These are phyloP conservation scores for Drosophila grimshawi DNA, from an alignment of 1,140 invertebrate genomes.

Conservation along the genomic window DNA sequence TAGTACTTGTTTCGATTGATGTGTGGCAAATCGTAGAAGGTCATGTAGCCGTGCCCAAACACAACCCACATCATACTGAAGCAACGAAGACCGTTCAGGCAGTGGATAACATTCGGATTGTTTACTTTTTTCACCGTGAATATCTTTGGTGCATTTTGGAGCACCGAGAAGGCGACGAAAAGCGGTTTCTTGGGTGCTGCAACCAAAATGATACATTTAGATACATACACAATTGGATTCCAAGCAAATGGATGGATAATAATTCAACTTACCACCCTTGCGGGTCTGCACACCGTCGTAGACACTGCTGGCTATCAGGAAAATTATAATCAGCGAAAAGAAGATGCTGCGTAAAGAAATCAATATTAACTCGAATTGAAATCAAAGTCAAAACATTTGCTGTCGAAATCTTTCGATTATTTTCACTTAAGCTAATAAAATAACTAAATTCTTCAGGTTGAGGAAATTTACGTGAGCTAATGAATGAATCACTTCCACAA, in stretches of 20 bases:
- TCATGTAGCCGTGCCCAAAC: conserved; percentile 86
- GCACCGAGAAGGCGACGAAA: conserved; percentile 70
- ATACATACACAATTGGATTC: background rate
- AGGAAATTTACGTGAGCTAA: no score
- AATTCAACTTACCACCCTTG: conserved; percentile 54
- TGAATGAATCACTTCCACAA: no score
- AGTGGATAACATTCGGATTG: conserved; percentile 83
- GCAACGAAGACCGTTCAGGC: conserved; percentile 86
- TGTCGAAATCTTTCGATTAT: no score
- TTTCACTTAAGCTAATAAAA: no score
- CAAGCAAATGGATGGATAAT: no score
- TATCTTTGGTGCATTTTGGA: conserved; percentile 78
- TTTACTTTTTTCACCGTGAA: conserved; percentile 76
- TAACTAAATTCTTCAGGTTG: no score
- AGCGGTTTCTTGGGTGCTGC: conserved; percentile 66
- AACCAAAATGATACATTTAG: background rate
- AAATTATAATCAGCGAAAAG: conserved; percentile 68
- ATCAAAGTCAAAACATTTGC: no score
- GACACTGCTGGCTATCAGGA: conserved; percentile 71
- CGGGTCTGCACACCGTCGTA: conserved; percentile 76
- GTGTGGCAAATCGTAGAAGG: conserved; percentile 69
- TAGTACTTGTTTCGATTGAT: conserved; percentile 70
- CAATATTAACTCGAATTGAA: background rate
- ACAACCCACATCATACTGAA: conserved; percentile 90
- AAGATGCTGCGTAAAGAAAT: conserved; percentile 52